Evolutionary conservation across 2,797 vertebrate genomes (phyloP).

Genomic region (Chrysocyon brachyurus): DNA sequence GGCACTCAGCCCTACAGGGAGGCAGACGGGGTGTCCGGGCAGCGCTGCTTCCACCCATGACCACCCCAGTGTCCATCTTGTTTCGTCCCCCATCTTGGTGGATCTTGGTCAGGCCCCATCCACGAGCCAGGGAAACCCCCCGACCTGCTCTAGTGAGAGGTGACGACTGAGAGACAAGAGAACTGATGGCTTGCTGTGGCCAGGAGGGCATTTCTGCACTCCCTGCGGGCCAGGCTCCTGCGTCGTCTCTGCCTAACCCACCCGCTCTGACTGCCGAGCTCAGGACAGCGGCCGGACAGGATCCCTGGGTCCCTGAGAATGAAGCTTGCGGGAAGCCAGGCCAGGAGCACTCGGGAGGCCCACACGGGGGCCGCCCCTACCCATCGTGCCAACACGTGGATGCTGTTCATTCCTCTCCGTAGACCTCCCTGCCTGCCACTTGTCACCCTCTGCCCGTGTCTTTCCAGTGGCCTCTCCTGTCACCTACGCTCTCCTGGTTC

Average conservation of each 20-base stretch:
- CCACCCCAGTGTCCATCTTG: background rate
- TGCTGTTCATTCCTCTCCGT: background rate
- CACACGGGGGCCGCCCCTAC: background rate
- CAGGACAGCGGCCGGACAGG: background rate
- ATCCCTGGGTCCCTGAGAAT: background rate
- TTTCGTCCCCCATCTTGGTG: background rate
- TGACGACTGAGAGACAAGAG: background rate
- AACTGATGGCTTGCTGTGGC: background rate
- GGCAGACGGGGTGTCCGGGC: background rate
- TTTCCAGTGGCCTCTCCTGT: background rate
- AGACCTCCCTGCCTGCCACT: background rate
- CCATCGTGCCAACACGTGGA: accelerated
- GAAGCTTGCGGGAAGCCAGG: background rate
- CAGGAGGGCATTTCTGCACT: too few relatives aligned
- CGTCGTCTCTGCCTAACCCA: too few relatives aligned
- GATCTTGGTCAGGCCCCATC: background rate
- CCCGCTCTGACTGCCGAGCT: background rate
- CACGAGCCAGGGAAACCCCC: background rate
- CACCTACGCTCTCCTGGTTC: background rate
- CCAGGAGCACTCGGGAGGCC: background rate
- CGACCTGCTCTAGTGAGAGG: background rate
- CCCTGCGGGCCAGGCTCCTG: background rate
- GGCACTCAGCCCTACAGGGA: too few relatives aligned
- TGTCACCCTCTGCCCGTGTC: background rate
- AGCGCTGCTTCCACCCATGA: background rate